Conservation (phyloP, 2,888 invertebrate genomes). For the Parelbella ahira region DNA sequence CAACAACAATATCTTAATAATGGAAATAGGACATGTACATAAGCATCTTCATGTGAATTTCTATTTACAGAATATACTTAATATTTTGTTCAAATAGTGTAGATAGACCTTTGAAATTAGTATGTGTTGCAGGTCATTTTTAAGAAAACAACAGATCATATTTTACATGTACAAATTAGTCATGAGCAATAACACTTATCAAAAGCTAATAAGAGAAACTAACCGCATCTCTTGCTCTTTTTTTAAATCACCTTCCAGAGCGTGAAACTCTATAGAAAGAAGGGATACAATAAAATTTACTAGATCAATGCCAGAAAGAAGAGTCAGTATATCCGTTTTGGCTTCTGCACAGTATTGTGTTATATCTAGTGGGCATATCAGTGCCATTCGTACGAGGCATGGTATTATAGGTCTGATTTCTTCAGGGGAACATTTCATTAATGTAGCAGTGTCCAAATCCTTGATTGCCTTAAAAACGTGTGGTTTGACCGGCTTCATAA, state of each 20-base stretch:
- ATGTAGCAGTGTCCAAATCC: conserved; percentile 87
- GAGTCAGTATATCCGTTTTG: conserved; percentile 92
- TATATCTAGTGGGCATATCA: conserved; percentile 91
- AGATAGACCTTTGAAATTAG: no score
- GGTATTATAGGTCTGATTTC: conserved; percentile 95
- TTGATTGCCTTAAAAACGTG: conserved; percentile 90
- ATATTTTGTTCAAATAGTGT: no score
- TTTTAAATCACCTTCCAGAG: conserved; percentile 93
- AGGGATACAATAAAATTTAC: conserved; percentile 97
- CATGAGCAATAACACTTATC: no score
- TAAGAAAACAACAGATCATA: no score
- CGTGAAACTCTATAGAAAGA: conserved; percentile 96
- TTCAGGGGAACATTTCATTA: conserved; percentile 86
- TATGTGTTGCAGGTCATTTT: no score
- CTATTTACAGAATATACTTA: no score
- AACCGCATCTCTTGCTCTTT: conserved; percentile 94
- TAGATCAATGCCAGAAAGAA: conserved; percentile 94
- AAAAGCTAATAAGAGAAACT: no score
- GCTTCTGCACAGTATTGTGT: conserved; percentile 91
- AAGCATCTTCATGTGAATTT: no score
- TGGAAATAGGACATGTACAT: no score
- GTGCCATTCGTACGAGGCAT: conserved; percentile 95
- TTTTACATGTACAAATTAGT: no score
- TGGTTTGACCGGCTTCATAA: conserved; percentile 82
- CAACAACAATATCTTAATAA: no score